Conservation (phyloP, 2,113 vertebrate species). For the Gobiocypris rarus region DNA sequence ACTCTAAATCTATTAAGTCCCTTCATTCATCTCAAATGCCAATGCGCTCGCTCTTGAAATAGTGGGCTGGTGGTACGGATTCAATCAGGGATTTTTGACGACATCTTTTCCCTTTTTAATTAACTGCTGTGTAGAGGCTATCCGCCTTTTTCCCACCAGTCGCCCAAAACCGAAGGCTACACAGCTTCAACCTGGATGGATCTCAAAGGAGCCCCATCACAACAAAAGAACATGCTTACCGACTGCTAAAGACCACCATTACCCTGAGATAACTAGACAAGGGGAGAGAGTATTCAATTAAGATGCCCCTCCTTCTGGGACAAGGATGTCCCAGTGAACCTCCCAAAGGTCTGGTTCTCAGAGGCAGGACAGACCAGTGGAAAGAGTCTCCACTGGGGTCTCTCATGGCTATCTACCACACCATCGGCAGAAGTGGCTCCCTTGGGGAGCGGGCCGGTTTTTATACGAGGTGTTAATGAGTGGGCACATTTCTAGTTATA, state of each 20-base stretch:
- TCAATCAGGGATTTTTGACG: constrained; percentile 48
- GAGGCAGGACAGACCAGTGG: constrained; percentile 50
- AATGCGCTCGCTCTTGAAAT: constrained; percentile 21
- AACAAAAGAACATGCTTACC: constrained; percentile 50
- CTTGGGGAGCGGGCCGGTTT: constrained; percentile 52
- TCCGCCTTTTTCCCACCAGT: constrained; percentile 56
- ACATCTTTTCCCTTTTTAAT: constrained; percentile 60
- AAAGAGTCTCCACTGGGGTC: constrained; percentile 45
- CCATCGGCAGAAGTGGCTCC: constrained; percentile 62
- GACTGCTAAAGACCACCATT: constrained; percentile 57
- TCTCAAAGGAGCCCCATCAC: constrained; percentile 54
- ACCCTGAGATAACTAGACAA: constrained; percentile 58
- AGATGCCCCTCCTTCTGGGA: constrained; percentile 50
- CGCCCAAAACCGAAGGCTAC: background rate
- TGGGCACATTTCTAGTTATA: constrained; percentile 26
- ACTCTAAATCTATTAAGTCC: constrained; percentile 51
- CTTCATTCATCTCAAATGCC: constrained; percentile 40
- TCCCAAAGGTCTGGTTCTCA: constrained; percentile 55
- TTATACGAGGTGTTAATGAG: constrained; percentile 51
- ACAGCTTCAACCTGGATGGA: constrained; percentile 49
- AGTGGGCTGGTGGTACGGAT: constrained; percentile 35
- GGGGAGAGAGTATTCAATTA: constrained; percentile 61
- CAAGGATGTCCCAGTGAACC: constrained; percentile 56
- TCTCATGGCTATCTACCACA: constrained; percentile 57
- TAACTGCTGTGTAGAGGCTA: constrained; percentile 51